phyloP scores from a whole-genome alignment of 1,140 invertebrate genomes.

The Brevipalpus yothersi region DNA sequence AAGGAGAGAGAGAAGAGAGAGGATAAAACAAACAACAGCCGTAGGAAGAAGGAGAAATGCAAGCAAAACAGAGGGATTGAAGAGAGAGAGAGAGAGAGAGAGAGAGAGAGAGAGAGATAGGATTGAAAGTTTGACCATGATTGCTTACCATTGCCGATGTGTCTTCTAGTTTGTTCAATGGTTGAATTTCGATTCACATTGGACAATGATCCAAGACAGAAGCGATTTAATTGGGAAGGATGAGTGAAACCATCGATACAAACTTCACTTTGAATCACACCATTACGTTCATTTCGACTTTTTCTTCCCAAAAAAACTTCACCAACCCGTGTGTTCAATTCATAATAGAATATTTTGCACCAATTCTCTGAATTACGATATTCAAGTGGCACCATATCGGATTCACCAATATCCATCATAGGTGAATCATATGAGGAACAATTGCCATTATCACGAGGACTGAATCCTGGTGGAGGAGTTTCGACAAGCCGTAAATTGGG shows the following conservation, averaged over 20 bases:
- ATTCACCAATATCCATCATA: constrained; percentile 9
- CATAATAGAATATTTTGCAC: constrained; percentile 33
- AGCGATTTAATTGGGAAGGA: constrained; percentile 26
- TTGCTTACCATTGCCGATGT: constrained; percentile 29
- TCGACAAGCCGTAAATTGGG: constrained; percentile 26
- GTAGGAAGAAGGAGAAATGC: too few relatives aligned
- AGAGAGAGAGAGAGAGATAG: too few relatives aligned
- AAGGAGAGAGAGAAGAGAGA: too few relatives aligned
- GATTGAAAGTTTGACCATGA: too few relatives aligned
- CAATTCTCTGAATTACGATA: constrained; percentile 28
- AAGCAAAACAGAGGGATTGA: too few relatives aligned
- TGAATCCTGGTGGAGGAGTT: constrained; percentile 78
- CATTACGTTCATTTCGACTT: too few relatives aligned
- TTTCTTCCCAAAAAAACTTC: constrained; percentile 25
- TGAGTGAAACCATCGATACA: constrained; percentile 25
- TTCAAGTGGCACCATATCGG: constrained; percentile 20
- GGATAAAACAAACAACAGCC: too few relatives aligned
- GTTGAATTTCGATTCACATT: constrained; percentile 35
- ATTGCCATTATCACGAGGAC: constrained; percentile 32
- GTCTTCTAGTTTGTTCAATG: constrained; percentile 31
- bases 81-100: too few relatives aligned
- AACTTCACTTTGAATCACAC: constrained; percentile 18
- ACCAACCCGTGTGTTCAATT: constrained; percentile 30
- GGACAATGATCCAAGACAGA: constrained; percentile 30
- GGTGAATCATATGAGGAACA: constrained; percentile 5